Evolutionary conservation across 2,113 vertebrate species (phyloP).

Genomic region (Ceuthmochares aereus): DNA sequence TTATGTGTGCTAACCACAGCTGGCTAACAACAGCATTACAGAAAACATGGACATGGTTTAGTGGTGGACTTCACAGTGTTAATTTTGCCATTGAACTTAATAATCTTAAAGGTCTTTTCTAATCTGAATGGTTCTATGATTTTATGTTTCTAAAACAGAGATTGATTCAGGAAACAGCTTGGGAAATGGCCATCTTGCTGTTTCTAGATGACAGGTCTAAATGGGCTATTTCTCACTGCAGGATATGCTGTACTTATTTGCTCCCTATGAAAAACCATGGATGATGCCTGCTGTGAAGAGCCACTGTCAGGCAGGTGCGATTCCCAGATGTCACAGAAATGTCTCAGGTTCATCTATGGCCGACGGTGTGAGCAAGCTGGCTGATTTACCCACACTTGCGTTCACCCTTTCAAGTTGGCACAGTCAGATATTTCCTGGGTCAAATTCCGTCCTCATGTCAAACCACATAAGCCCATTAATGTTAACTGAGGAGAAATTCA

Average conservation of each 20-base stretch:
- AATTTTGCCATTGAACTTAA: too few relatives aligned
- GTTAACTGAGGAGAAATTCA: neutral
- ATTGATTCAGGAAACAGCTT: neutral
- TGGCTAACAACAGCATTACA: neutral
- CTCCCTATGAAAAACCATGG: neutral
- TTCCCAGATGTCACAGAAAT: neutral
- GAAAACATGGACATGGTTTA: neutral
- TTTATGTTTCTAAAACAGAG: too few relatives aligned
- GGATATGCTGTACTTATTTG: neutral
- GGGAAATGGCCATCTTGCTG: neutral
- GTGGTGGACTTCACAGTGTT: too few relatives aligned
- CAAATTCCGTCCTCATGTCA: neutral
- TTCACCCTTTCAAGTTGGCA: neutral
- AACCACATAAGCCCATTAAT: neutral
- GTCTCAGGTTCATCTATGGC: neutral
- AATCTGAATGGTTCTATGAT: too few relatives aligned
- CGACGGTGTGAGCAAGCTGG: accelerated
- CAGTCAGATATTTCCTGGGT: neutral
- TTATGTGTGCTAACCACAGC: accelerated
- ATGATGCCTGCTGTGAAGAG: neutral
- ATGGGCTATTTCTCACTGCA: neutral
- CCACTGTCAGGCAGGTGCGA: neutral
- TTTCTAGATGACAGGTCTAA: accelerated
- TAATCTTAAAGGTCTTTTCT: too few relatives aligned
- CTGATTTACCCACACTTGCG: neutral